phyloP scores from a whole-genome alignment of 2,797 vertebrate genomes.

The Meriones psammophilus region DNA sequence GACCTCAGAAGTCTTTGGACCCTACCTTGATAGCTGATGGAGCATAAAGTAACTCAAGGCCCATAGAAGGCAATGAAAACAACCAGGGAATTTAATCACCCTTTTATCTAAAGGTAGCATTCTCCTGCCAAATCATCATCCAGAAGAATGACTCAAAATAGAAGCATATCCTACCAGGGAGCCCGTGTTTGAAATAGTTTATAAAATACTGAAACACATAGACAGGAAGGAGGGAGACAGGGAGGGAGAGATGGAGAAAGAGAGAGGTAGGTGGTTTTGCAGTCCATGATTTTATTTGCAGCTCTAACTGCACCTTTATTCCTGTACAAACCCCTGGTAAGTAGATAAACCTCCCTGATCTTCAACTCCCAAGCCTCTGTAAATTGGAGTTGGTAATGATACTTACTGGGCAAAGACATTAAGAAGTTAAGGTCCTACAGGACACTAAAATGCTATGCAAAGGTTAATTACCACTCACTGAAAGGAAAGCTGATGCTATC shows the following conservation, averaged over 20 bases:
- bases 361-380: constrained; percentile 36
- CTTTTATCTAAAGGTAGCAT: not conserved
- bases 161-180: constrained; percentile 1
- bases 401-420: not conserved
- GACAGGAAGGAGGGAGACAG: too few relatives aligned
- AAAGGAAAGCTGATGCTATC: constrained; percentile 57
- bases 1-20: constrained; percentile 4
- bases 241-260: not conserved
- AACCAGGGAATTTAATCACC: not conserved
- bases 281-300: not conserved
- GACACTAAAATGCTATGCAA: not conserved
- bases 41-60: not conserved
- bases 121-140: not conserved
- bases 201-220: constrained; percentile 12
- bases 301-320: not conserved
- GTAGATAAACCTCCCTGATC: constrained; percentile 29
- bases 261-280: not conserved
- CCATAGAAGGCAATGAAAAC: not conserved
- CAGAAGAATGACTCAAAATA: constrained; percentile 44
- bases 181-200: constrained; percentile 7
- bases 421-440: constrained; percentile 25
- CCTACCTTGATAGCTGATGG: not conserved
- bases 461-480: constrained; percentile 45
- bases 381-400: constrained; percentile 46
- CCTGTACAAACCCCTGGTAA: not conserved